phyloP scores from a whole-genome alignment of 2,888 invertebrate species.

The Sturmia bella region DNA sequence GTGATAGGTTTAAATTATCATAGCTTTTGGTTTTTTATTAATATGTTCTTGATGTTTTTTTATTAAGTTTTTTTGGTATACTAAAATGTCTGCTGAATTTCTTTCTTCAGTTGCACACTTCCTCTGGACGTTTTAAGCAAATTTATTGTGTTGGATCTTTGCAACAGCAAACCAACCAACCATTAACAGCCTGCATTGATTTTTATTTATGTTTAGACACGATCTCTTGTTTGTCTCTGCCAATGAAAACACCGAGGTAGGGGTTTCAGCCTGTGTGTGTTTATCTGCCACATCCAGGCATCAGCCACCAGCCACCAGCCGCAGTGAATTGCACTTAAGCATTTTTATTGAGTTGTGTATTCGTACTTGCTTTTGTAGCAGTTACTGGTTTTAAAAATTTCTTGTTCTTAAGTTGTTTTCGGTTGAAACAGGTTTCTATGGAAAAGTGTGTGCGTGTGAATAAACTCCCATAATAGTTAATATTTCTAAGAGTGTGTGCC shows the following conservation, averaged over 20 bases:
- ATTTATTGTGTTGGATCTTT: background rate
- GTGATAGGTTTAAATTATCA: too few relatives aligned
- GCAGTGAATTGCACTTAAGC: constrained; percentile 29
- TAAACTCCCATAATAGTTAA: constrained; percentile 14
- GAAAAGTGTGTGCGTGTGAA: background rate
- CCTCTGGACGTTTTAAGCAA: too few relatives aligned
- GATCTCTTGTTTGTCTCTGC: background rate
- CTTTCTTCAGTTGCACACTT: too few relatives aligned
- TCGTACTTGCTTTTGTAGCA: background rate
- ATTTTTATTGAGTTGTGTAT: constrained; percentile 6
- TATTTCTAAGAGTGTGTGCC: constrained; percentile 1
- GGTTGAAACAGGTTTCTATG: background rate
- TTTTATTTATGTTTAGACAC: background rate
- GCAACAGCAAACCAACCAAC: background rate
- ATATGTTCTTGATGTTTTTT: too few relatives aligned
- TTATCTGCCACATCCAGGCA: background rate
- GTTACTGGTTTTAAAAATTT: constrained; percentile 13
- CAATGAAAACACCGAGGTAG: background rate
- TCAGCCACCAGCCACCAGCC: too few relatives aligned
- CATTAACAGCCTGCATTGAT: background rate
- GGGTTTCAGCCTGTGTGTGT: background rate
- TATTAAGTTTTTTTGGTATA: too few relatives aligned
- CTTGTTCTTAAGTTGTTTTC: constrained; percentile 19
- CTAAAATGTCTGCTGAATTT: too few relatives aligned
- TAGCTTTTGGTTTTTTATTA: too few relatives aligned